Evolutionary conservation across 2,888 invertebrate species (phyloP), one percentile per base, ranked within the genome.

Genomic region (Harpalus rubripes): DNA sequence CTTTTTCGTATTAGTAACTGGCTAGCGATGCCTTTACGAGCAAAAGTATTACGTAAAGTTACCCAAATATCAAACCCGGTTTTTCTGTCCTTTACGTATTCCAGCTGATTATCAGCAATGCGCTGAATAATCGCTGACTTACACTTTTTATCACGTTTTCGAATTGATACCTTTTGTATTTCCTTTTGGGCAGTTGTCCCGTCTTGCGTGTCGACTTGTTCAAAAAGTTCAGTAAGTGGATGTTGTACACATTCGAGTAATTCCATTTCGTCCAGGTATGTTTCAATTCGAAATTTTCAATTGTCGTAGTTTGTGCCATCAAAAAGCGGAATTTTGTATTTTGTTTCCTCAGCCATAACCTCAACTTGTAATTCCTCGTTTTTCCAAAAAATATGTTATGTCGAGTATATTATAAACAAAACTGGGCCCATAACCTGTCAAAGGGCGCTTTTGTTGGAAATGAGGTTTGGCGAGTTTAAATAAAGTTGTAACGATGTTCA

Each of bases 51-150:
- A 0, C 56, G 0, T 56, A 78, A 58, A 0, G 15, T 15, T 22
- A 7, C 0, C 76, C 76, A 78, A 22, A 78, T 78, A n/a, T 88
- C 86, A 74, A 87, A 87, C 18, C 87, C 86, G 4, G 86, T 88
- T 52, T 80, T 81, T 65, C 86, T 85, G 16, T 88, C 88, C 84
- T 88, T 88, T 2, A 87, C 87, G 10, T 78, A 58, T 58, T 78
- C 76, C 0, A 78, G 56, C 12, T 78, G 88, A 74, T 86, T 88
- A 78, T 88, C 88, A 6, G 88, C 86, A 26, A 88, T 87, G 7
- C 87, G 80, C 81, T 88, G 88, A 16, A 88, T 84, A 18, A 88
- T 87, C 58, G 86, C 86, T 7, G 88, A 88, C 41, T 86, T 88
- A 72, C 87, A 88, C 81, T 87, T 87, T 74, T 85, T 65, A 56